Evolutionary conservation across 2,797 vertebrate genomes (phyloP), one percentile per base, ranked within the genome.

Genomic region (Malacoctenus gilli): DNA sequence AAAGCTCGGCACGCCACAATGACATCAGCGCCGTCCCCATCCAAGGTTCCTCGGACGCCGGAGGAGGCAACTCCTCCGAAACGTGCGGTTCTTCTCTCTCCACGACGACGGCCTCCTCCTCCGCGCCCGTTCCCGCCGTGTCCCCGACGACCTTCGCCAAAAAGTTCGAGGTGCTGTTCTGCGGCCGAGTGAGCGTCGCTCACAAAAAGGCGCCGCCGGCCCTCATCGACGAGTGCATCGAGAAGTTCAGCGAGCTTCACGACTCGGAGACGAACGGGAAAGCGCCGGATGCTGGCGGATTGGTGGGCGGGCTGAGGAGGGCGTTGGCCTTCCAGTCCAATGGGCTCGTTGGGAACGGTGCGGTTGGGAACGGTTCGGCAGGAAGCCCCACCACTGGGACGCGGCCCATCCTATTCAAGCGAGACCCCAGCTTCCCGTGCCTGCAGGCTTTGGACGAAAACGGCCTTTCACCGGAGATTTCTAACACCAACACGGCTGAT

Each of bases 111-210:
- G 90, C 87, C 2, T 91, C 94, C 2, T 91, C 94, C n/a, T 59
- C 80, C 47, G 93, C 76, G 3, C 38, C 87, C 15, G 52, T 82
- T 0, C 70, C 78, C 0, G 70, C 22, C 1, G 84, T 95, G 31
- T 91, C 93, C 0, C 94, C 95, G 0, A 92, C 95, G 2, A 85
- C 90, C 1, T 99, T 98, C 44, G 86, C 95, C 63, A 98, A 98
- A 77, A 98, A 95, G 84, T 98, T 98, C 18, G 97, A 99, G 80
- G 97, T 99, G 69, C 88, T 98, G 19, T 97, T 98, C 77, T 98
- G 96, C 3, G 97, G 97, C 16, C 90, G 96, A 0, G 95, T 95
- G 65, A 95, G 93, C 0, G 97, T 99, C 21, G 94, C 96, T 0
- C 93, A 96, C 79, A 96, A 95, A 85, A 98, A 97, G 40, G 96